Evolutionary conservation across 2,113 vertebrate genomes (phyloP), one percentile per base, ranked within the genome.

Genomic region (Ciconia maguari): DNA sequence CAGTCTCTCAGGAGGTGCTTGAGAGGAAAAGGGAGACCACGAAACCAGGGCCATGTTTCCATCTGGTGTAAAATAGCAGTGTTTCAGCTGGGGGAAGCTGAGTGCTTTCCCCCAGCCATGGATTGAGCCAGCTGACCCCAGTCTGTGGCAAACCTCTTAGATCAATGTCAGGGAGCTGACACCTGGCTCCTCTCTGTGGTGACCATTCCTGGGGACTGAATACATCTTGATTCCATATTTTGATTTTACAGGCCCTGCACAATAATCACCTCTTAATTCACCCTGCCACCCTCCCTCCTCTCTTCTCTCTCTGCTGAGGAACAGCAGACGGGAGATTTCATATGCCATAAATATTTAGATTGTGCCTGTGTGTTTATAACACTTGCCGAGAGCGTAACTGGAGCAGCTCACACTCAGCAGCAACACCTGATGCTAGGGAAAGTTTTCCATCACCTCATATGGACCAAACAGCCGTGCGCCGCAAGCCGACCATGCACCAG

Each of bases 291-390:
- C 82, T 79, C 86, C 74, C 79, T 78, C 44, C 42, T 19, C 25
- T 75, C 16, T 18, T 30, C 83, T 68, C 74, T 68, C 41, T 48
- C 62, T 57, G 83, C 89, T 82, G 88, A 96, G 92, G 92, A 91
- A 66, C 92, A 79, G 96, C 97, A 97, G 97, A 96, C 85, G 89
- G 96, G 94, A 97, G 95, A 92, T 97, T 97, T 97, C 97, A 97
- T 58, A 96, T 97, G 96, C 95, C 96, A 96, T 97, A 97, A 97
- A 97, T 97, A 96, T 97, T 97, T 97, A 97, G 96, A 91, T 96
- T 97, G 97, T 96, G 97, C 96, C 96, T 97, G 94, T 95, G 97
- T 97, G 97, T 97, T 97, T 97, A 97, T 96, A 97, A 96, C 96
- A 85, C 96, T 97, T 97, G 97, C 97, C 15, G 29, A 74, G 95